These are phyloP conservation scores for Tadarida brasiliensis DNA, from an alignment of 2,797 vertebrate genomes.

Conservation along the genomic window DNA sequence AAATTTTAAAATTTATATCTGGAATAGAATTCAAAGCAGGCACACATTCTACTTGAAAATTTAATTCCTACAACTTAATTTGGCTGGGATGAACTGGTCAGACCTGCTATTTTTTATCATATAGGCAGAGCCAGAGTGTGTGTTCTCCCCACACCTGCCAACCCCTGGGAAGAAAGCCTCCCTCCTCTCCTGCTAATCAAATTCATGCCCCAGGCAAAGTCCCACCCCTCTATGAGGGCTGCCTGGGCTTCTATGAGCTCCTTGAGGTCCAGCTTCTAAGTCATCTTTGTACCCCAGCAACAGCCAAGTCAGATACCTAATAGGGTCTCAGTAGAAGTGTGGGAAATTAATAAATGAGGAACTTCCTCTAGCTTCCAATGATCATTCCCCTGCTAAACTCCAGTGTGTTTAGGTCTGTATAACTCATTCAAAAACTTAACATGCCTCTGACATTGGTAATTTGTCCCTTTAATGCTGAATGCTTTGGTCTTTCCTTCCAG, in stretches of 20 bases:
- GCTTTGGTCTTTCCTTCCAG: background rate
- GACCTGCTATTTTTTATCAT: background rate
- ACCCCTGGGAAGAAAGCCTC: background rate
- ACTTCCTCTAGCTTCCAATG: background rate
- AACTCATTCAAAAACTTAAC: background rate
- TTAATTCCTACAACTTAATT: background rate
- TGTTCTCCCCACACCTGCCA: background rate
- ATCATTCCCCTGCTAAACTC: background rate
- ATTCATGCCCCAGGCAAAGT: background rate
- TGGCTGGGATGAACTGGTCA: background rate
- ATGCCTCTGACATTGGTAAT: background rate
- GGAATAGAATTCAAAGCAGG: background rate
- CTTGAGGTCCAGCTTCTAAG: background rate
- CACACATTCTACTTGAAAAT: background rate
- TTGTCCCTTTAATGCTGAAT: background rate
- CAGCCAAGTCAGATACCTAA: background rate
- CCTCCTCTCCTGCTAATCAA: background rate
- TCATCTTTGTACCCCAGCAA: background rate
- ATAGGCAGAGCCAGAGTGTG: background rate
- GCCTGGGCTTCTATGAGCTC: background rate
- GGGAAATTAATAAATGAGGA: background rate
- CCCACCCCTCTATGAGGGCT: background rate
- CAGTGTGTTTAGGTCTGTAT: background rate
- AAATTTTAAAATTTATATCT: conserved; percentile 9
- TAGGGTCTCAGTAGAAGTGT: background rate